Base-by-base conservation (phyloP, 2,888 invertebrate species). In the Harpalus rufipes region DNA sequence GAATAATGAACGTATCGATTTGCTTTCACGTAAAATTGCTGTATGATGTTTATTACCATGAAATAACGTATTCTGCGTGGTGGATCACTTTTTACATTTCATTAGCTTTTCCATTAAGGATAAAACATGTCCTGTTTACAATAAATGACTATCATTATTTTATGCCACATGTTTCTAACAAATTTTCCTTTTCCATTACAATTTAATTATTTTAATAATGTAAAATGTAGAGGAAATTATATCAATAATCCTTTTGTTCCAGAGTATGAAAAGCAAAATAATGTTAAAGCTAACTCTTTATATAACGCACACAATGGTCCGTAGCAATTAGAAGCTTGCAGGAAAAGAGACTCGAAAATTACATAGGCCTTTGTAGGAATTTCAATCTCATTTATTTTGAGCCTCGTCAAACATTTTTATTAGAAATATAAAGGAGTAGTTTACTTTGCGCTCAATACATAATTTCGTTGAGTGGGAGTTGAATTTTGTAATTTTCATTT, bases 321-420 rank as follows among this genome's bases (percentile, higher is more conserved):
- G 21, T 12, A 63, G 63, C 63, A 63, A 63, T 63, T 63, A 63
- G 63, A 63, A 63, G 63, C 63, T 63, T 25, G 63, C 21, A 63
- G 21, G 21, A 63, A 63, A 63, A 63, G 63, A 63, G 63, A 63
- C 63, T 63, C 25, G 63, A 63, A 63, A 63, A 63, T 63, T 63
- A 63, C 63, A 63, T 63, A 63, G 63, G 63, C 25, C 25, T 63
- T 63, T 63, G 63, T 25, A 8, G 63, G 63, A 63, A 63, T 63
- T 63, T 63, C 21, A 63, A 63, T 63, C 25, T 63, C 63, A 63
- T 63, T 63, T 63, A 63, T 21, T 63, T 63, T 63, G 21, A 63
- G 21, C 63, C 12, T 21, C 7, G 25, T 63, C 63, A 63, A 63
- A 63, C 63, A 63, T 63, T 63, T 63, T 61, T 21, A 63, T 63